These are phyloP conservation scores for Scopus umbretta DNA, from an alignment of 2,113 vertebrate genomes.

Conservation along the genomic window DNA sequence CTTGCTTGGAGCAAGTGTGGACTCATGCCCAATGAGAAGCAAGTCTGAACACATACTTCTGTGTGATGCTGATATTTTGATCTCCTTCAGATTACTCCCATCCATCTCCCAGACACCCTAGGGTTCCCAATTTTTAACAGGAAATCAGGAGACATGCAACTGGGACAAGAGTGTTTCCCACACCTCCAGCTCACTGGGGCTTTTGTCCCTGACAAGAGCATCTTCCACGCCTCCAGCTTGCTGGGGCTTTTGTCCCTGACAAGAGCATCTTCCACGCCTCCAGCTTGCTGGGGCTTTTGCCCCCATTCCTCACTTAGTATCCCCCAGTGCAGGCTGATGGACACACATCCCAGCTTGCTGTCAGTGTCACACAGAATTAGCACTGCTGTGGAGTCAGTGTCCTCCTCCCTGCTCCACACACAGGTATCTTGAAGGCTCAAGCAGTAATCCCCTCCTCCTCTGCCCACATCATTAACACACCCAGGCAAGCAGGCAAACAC, in stretches of 20 bases:
- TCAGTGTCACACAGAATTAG: no score
- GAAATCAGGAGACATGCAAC: background rate
- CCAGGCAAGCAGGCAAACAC: background rate
- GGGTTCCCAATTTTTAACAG: background rate
- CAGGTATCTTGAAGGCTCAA: background rate
- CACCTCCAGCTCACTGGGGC: background rate
- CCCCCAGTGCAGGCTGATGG: background rate
- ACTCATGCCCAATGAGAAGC: background rate
- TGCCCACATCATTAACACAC: background rate
- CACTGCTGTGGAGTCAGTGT: accelerated
- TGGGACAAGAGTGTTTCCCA: background rate
- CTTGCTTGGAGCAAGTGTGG: background rate
- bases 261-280: background rate
- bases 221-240: background rate
- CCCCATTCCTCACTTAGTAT: background rate
- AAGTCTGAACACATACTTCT: accelerated
- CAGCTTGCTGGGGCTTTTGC: background rate
- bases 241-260: background rate
- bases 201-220: background rate
- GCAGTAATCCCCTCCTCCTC: background rate
- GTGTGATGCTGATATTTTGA: background rate
- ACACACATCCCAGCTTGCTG: background rate
- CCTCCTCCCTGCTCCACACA: background rate
- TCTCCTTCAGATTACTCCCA: background rate
- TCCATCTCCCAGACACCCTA: background rate